Percentiles rank a stretch among this genome's conserved stretches.
Conservation (phyloP, 2,888 invertebrate genomes). For the Pecten maximus region DNA sequence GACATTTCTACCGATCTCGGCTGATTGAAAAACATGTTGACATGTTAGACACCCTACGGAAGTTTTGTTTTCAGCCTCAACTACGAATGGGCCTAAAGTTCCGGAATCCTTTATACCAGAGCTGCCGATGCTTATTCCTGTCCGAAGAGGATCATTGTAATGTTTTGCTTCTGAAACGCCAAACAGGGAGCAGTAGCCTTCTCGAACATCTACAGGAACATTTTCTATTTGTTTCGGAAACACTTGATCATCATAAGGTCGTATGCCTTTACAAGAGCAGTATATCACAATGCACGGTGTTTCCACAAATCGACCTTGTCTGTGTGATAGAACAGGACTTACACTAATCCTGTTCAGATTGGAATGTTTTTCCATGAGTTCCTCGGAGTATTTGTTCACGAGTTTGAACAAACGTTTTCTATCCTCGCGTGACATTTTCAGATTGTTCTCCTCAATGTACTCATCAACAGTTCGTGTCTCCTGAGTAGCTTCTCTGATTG, state of each 20-base stretch:
- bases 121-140: background rate
- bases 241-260: conserved; percentile 22
- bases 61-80: background rate
- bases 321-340: background rate
- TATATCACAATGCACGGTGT: conserved; percentile 35
- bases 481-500: background rate
- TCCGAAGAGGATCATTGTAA: background rate
- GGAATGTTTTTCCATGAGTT: conserved; percentile 39
- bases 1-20: background rate
- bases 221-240: conserved; percentile 38
- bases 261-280: conserved; percentile 39
- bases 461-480: background rate
- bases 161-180: background rate
- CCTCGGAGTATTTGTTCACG: background rate
- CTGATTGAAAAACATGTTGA: background rate
- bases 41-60: background rate
- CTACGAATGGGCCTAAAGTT: background rate
- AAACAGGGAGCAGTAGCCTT: conserved; percentile 39
- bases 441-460: background rate
- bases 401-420: background rate
- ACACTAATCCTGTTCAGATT: conserved; percentile 37
- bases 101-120: background rate
- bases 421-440: background rate
- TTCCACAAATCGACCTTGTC: background rate
- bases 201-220: conserved; percentile 37